Conservation (phyloP, 1,140 invertebrate genomes). For the Atta colombica region DNA sequence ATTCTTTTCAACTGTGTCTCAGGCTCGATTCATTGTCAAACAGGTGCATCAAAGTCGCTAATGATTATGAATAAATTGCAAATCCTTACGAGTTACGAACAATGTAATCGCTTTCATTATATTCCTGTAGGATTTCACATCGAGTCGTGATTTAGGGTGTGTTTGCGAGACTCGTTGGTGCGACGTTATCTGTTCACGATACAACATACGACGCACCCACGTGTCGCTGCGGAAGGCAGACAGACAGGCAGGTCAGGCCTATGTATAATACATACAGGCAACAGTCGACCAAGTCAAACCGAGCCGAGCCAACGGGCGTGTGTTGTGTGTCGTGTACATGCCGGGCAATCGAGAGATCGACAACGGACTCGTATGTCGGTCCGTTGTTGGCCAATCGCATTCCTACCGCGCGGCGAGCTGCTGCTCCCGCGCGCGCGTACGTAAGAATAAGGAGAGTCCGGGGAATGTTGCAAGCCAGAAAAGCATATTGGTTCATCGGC, state of each 20-base stretch:
- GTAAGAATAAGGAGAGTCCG: constrained; percentile 68
- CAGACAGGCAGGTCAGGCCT: background rate
- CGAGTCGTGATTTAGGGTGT: constrained; percentile 55
- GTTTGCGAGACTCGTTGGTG: constrained; percentile 79
- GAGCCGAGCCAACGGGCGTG: constrained; percentile 27
- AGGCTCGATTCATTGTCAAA: background rate
- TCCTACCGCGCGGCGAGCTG: constrained; percentile 79
- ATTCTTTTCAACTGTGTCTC: no score
- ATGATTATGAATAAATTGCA: background rate
- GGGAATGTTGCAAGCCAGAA: constrained; percentile 83
- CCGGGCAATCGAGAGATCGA: constrained; percentile 45
- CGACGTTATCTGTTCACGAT: constrained; percentile 45
- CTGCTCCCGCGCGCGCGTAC: constrained; percentile 66
- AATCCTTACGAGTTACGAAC: background rate
- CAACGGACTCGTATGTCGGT: constrained; percentile 66
- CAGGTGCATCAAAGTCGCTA: background rate
- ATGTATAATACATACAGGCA: background rate
- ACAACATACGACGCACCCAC: constrained; percentile 66
- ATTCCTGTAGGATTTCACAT: background rate
- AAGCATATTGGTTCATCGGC: constrained; percentile 86
- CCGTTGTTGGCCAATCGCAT: constrained; percentile 84
- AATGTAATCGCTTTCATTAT: background rate
- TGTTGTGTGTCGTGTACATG: constrained; percentile 18
- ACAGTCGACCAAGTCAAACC: background rate
- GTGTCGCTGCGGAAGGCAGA: constrained; percentile 14